Conservation (phyloP, 2,888 invertebrate genomes). For the Lordiphosa fenestrarum region DNA sequence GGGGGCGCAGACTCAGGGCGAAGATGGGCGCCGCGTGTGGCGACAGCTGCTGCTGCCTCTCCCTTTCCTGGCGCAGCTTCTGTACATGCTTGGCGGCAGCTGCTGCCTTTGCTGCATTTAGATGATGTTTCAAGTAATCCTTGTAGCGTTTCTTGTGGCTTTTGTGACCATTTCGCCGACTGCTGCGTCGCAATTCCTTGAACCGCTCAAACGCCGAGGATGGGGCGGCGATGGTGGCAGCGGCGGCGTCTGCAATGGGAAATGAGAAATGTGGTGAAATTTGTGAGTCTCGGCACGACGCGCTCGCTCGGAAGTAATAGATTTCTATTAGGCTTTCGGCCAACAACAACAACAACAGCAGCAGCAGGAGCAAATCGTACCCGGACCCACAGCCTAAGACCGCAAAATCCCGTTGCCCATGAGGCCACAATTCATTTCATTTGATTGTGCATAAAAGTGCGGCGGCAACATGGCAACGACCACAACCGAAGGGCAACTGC, state of each 20-base stretch:
- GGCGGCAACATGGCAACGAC: conserved; percentile 26
- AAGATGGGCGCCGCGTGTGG: conserved; percentile 41
- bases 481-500: conserved; percentile 11
- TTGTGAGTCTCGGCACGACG: conserved; percentile 58
- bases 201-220: conserved; percentile 74
- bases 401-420: conserved; percentile 50
- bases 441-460: conserved; percentile 49
- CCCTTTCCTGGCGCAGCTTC: conserved; percentile 26
- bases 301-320: conserved; percentile 63
- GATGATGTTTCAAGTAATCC: conserved; percentile 65
- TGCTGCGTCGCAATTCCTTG: conserved; percentile 73
- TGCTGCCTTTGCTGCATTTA: conserved; percentile 18
- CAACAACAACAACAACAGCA: conserved; percentile 46
- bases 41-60: conserved; percentile 14
- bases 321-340: conserved; percentile 57
- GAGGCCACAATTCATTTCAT: conserved; percentile 54
- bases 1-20: conserved; percentile 44
- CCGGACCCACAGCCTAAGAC: conserved; percentile 37
- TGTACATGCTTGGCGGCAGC: conserved; percentile 23
- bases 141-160: conserved; percentile 78
- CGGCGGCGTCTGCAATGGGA: conserved; percentile 4
- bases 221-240: conserved; percentile 8
- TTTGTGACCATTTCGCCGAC: conserved; percentile 76
- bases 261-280: conserved; percentile 6
- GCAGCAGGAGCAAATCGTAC: conserved; percentile 46